Conservation (phyloP, 2,888 invertebrate species). For the Malthinus flaveolus region DNA sequence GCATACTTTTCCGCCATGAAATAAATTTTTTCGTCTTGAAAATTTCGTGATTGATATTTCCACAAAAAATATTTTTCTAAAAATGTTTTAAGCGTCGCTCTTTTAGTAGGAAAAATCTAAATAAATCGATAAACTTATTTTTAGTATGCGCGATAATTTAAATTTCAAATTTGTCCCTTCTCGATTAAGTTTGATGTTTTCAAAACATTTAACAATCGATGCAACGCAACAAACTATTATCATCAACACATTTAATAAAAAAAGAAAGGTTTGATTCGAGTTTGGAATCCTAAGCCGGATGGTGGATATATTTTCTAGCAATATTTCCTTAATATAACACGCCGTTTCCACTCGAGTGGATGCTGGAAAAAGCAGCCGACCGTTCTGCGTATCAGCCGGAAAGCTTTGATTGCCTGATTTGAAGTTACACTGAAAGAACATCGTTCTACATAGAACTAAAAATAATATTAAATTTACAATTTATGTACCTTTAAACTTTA, state of each 20-base stretch:
- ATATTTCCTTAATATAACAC: conserved; percentile 32
- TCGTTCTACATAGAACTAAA: conserved; percentile 32
- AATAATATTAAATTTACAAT: conserved; percentile 41
- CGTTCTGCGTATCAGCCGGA: conserved; percentile 29
- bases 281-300: conserved; percentile 25
- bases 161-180: no score
- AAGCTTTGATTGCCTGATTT: conserved; percentile 33
- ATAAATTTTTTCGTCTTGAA: no score
- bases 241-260: conserved; percentile 26
- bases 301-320: conserved; percentile 31
- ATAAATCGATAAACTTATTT: no score
- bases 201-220: no score
- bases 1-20: no score
- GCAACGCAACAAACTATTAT: conserved; percentile 6
- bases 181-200: no score
- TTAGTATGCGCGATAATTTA: no score
- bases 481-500: conserved; percentile 36
- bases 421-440: conserved; percentile 32
- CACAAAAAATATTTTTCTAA: no score
- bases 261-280: conserved; percentile 16
- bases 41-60: no score
- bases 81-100: no score
- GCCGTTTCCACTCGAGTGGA: conserved; percentile 29
- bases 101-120: no score
- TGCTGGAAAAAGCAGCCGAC: conserved; percentile 31